These are phyloP conservation scores for Upupa epops DNA, from an alignment of 2,113 vertebrate species.

Conservation along the genomic window DNA sequence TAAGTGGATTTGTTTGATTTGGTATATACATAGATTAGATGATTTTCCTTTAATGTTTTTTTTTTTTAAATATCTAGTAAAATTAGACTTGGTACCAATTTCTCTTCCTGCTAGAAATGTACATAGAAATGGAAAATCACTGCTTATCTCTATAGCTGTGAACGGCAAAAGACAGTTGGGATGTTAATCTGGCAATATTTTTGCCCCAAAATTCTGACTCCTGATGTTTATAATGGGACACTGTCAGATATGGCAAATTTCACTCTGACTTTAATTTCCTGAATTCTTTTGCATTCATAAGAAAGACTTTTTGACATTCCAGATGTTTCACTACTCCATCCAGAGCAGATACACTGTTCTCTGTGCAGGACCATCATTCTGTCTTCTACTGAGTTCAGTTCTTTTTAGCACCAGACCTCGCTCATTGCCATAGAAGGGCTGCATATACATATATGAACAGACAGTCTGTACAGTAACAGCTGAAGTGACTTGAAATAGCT, in stretches of 20 bases:
- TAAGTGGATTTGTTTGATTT: conserved; percentile 50
- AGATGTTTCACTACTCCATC: neutral
- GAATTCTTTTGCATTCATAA: neutral
- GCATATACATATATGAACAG: neutral
- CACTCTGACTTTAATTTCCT: neutral
- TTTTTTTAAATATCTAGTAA: neutral
- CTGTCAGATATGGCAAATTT: neutral
- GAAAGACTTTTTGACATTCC: neutral
- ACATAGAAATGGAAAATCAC: neutral
- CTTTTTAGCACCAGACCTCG: neutral
- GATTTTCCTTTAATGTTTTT: neutral
- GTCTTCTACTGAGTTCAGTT: neutral
- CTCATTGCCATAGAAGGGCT: neutral
- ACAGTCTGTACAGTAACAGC: neutral
- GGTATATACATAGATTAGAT: neutral
- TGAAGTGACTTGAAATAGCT: neutral
- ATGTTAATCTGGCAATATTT: neutral
- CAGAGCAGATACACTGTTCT: neutral
- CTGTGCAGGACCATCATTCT: neutral
- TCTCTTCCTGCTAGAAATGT: neutral
- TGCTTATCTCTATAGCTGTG: neutral
- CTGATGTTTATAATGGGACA: neutral
- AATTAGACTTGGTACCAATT: neutral
- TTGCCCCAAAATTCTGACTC: neutral
- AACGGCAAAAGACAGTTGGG: neutral